Conservation (phyloP, 2,888 invertebrate species). For the Schrankia costaestrigalis region DNA sequence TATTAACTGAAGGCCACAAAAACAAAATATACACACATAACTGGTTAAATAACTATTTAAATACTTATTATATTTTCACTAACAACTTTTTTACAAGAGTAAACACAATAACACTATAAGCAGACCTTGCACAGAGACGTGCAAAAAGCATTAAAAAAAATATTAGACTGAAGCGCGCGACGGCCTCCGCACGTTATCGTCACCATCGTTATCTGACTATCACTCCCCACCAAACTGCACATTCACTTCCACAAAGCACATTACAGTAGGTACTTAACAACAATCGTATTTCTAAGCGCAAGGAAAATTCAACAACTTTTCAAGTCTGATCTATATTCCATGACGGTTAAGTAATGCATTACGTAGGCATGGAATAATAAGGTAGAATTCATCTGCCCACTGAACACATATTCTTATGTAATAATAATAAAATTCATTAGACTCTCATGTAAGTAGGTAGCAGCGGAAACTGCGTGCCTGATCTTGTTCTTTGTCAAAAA, state of each 20-base stretch:
- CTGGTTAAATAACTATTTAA: slow-evolving; percentile 1
- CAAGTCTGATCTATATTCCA: slow-evolving; percentile 14
- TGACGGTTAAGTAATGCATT: too few relatives aligned
- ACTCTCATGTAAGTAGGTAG: too few relatives aligned
- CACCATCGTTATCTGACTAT: slow-evolving; percentile 64
- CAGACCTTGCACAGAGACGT: slow-evolving; percentile 39
- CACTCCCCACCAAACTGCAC: slow-evolving; percentile 54
- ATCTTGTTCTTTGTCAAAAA: too few relatives aligned
- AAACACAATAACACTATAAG: too few relatives aligned
- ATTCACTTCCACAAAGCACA: slow-evolving; percentile 42
- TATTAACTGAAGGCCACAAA: too few relatives aligned
- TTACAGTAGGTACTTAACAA: slow-evolving; percentile 32
- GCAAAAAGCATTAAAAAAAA: slow-evolving; percentile 41
- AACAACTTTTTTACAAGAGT: slow-evolving; percentile 16
- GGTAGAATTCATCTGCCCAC: slow-evolving; percentile 12
- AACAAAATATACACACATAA: too few relatives aligned
- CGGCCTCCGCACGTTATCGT: slow-evolving; percentile 62
- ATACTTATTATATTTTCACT: neutral
- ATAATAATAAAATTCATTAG: too few relatives aligned
- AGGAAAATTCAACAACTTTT: slow-evolving; percentile 21
- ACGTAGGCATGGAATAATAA: slow-evolving; percentile 1
- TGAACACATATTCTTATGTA: too few relatives aligned
- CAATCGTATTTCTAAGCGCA: slow-evolving; percentile 32
- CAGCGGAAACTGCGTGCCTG: too few relatives aligned
- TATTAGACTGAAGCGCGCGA: slow-evolving; percentile 25